phyloP scores from a whole-genome alignment of 2,797 vertebrate genomes.

The Poeciliopsis paucimaculata region DNA sequence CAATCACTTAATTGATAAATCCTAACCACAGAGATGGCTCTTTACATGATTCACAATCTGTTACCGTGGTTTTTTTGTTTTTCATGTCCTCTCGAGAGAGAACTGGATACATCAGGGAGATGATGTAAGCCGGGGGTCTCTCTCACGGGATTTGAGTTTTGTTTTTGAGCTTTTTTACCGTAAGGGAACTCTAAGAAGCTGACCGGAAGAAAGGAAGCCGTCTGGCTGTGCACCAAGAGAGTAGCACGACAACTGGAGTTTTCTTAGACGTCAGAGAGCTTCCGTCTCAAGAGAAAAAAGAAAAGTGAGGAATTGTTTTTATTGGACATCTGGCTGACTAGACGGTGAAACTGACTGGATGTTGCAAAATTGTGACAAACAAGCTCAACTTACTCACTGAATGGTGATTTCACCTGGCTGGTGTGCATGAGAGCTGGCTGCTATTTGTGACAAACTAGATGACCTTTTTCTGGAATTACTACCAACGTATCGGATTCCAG shows the following conservation, averaged over 20 bases:
- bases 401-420: constrained; percentile 68
- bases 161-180: constrained; percentile 72
- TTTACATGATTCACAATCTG: constrained; percentile 77
- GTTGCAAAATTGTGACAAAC: constrained; percentile 52
- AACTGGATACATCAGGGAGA: constrained; percentile 49
- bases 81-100: constrained; percentile 50
- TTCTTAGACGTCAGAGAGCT: constrained; percentile 61
- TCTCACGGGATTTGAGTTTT: constrained; percentile 67
- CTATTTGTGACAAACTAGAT: constrained; percentile 41
- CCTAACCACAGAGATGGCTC: constrained; percentile 65
- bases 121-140: constrained; percentile 75
- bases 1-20: constrained; percentile 81
- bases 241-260: constrained; percentile 52
- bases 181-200: constrained; percentile 71
- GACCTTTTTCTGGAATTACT: constrained; percentile 17
- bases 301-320: constrained; percentile 51
- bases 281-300: constrained; percentile 61
- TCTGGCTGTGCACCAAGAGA: constrained; percentile 65
- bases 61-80: constrained; percentile 60
- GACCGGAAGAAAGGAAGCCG: constrained; percentile 79
- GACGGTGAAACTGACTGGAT: constrained; percentile 55
- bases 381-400: constrained; percentile 47
- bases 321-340: constrained; percentile 53
- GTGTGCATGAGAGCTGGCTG: constrained; percentile 37
- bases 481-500: constrained; percentile 44